phyloP scores from a whole-genome alignment of 2,797 vertebrate species.

The Podarcis siculus region DNA sequence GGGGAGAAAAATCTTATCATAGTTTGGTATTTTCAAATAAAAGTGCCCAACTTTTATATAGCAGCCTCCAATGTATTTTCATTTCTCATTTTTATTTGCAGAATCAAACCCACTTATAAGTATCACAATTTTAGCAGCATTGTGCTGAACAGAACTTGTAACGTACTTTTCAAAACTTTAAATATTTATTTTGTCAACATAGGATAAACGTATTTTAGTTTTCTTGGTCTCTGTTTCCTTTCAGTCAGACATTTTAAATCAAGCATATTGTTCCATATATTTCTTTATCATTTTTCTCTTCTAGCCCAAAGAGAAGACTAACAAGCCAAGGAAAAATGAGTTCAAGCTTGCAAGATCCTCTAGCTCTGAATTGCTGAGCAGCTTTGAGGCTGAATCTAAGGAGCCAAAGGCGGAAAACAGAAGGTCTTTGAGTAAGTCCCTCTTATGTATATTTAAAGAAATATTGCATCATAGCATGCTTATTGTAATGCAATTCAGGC shows the following conservation, averaged over 20 bases:
- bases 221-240: slow-evolving; percentile 50
- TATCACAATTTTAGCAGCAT: slow-evolving; percentile 56
- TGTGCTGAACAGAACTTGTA: slow-evolving; percentile 58
- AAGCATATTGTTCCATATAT: slow-evolving; percentile 44
- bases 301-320: slow-evolving; percentile 74
- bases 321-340: slow-evolving; percentile 69
- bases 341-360: slow-evolving; percentile 83
- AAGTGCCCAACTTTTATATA: neutral
- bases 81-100: slow-evolving; percentile 60
- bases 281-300: slow-evolving; percentile 56
- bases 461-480: neutral
- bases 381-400: slow-evolving; percentile 83
- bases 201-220: slow-evolving; percentile 31
- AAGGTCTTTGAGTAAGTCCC: slow-evolving; percentile 91
- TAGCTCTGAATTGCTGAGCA: slow-evolving; percentile 87
- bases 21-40: neutral
- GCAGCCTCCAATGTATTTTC: slow-evolving; percentile 29
- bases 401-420: slow-evolving; percentile 87
- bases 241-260: slow-evolving; percentile 47
- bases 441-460: neutral
- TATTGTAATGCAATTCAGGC: neutral
- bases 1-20: neutral
- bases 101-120: slow-evolving; percentile 65
- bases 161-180: slow-evolving; percentile 58
- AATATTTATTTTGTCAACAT: slow-evolving; percentile 56